Base-by-base conservation (phyloP, 2,797 vertebrate species). In the Pipistrellus pipistrellus region DNA sequence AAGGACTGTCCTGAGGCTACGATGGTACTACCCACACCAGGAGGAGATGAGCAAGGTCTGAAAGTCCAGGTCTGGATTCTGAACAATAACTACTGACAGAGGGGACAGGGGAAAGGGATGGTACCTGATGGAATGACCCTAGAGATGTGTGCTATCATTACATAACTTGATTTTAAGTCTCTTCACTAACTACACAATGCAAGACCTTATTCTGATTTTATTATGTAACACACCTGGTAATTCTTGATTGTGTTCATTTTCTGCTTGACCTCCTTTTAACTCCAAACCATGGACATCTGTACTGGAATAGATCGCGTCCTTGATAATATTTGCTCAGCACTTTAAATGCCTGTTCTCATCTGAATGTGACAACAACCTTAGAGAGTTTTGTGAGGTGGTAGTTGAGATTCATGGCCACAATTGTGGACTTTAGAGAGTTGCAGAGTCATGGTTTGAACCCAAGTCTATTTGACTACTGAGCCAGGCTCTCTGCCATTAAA, bases 191-290 rank as follows among this genome's bases (percentile, higher is more conserved):
- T 48, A 8, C 15, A 78, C 27, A 71, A 35, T 4, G 0, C 6
- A 57, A 64, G 23, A 38, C 30, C 9, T 84, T 84, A 30, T 68
- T 83, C 46, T 62, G 20, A 55, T 41, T 80, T 59, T 27, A 72
- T 73, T 69, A 30, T 9, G 32, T 25, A 76, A 91, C 12, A 57
- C 30, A 25, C 27, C 23, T 69, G 25, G 18, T 44, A 80, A 78
- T 62, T 78, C 41, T 30, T 48, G 64, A 38, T 25, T n/a, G 20
- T 46, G 18, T 71, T 48, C 57, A 27, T 90, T 86, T 41, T 53
- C 9, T 78, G 9, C 41, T 53, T 91, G 62, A 69, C 6, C 20
- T 76, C 11, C 20, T 46, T 85, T 85, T 59, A 88, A 85, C 69
- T n/a, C 77, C 44, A 51, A 71, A 72, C 30, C 30, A 73, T 15